Conservation (phyloP, 2,888 invertebrate genomes). For the Apoda limacodes region DNA sequence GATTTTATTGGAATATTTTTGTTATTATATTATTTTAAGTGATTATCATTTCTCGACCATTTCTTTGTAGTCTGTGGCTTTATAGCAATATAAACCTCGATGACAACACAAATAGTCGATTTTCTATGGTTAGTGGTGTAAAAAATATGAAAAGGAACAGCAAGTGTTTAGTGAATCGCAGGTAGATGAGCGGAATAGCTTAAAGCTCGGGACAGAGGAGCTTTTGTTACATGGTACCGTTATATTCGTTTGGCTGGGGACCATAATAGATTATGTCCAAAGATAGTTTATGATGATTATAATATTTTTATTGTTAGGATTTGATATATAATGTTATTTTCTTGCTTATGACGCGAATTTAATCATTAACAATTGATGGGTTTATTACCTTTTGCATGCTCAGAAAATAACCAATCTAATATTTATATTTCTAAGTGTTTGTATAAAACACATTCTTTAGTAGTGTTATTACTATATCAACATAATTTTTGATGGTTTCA, state of each 20-base stretch:
- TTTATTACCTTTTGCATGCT: conserved; percentile 1
- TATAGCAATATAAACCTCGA: conserved; percentile 17
- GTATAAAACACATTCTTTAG: no score
- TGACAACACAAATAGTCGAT: conserved; percentile 27
- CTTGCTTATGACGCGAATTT: no score
- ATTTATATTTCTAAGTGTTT: no score
- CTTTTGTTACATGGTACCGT: conserved; percentile 49
- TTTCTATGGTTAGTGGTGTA: conserved; percentile 38
- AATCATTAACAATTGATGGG: no score
- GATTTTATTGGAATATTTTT: no score
- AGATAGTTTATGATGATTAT: no score
- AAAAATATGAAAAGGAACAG: conserved; percentile 37
- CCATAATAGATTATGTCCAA: no score
- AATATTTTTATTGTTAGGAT: no score
- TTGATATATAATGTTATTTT: no score
- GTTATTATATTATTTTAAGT: conserved; percentile 3
- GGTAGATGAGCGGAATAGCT: conserved; percentile 17
- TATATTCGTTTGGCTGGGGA: conserved; percentile 41
- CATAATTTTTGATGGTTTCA: no score
- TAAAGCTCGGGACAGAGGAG: conserved; percentile 30
- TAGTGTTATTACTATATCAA: no score
- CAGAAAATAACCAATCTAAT: no score
- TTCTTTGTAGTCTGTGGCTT: conserved; percentile 5
- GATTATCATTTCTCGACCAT: conserved; percentile 1
- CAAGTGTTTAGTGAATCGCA: conserved; percentile 47